Conservation (phyloP, 1,140 invertebrate species). For the Aradophagus sp. region DNA sequence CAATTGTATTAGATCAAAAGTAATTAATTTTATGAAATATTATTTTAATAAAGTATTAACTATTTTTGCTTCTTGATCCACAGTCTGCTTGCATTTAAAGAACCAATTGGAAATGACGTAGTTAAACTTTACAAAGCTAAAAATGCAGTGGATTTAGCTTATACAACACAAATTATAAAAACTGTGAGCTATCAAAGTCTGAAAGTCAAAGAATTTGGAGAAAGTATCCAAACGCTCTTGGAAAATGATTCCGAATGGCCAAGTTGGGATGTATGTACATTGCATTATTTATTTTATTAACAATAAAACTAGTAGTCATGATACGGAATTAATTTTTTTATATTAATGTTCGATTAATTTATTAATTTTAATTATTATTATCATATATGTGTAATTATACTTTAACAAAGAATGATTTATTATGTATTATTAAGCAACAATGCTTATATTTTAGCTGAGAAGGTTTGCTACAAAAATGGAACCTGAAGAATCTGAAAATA, state of each 20-base stretch:
- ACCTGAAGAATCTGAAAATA: conserved; percentile 75
- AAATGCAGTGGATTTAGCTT: conserved; percentile 33
- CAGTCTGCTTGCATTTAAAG: conserved; percentile 66
- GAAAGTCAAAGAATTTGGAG: background rate
- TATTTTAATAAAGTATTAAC: background rate
- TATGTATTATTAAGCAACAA: conserved; percentile 62
- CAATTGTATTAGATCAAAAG: no score
- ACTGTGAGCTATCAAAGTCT: background rate
- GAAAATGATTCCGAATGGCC: conserved; percentile 13
- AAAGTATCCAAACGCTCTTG: background rate
- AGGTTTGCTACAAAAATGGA: conserved; percentile 50
- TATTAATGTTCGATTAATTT: no score
- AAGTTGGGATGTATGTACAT: conserved; percentile 23
- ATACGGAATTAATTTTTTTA: no score
- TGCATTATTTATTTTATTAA: no score
- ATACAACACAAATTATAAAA: conserved; percentile 3
- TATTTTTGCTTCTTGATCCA: conserved; percentile 16
- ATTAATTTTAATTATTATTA: no score
- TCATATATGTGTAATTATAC: no score
- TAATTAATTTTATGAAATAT: no score
- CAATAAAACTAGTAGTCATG: no score
- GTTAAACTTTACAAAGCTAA: conserved; percentile 63
- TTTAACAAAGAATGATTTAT: background rate
- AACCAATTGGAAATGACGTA: conserved; percentile 63
- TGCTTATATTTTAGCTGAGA: conserved; percentile 65